These are phyloP conservation scores for Hemaris fuciformis DNA, from an alignment of 2,888 invertebrate species.

Conservation along the genomic window DNA sequence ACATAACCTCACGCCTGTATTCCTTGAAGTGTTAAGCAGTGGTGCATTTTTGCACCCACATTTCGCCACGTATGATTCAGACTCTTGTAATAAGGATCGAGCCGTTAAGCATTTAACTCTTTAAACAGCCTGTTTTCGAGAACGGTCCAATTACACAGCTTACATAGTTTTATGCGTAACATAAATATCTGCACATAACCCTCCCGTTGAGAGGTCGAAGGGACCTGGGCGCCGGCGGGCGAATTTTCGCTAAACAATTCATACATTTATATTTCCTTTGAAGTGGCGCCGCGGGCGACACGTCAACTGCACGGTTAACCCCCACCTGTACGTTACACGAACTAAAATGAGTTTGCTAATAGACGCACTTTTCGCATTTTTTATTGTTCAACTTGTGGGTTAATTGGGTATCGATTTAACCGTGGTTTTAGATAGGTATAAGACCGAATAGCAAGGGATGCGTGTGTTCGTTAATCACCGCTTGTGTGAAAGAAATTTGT, in stretches of 20 bases:
- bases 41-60: too few relatives aligned
- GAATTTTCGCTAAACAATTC: conserved; percentile 75
- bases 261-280: conserved; percentile 78
- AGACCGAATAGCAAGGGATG: not conserved
- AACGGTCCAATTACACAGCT: too few relatives aligned
- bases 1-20: too few relatives aligned
- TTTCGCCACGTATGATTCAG: too few relatives aligned
- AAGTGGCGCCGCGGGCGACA: conserved; percentile 70
- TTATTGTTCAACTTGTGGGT: not conserved
- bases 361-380: conserved; percentile 6
- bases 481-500: too few relatives aligned
- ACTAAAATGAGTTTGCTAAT: conserved; percentile 52
- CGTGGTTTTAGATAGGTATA: not conserved
- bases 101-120: not conserved
- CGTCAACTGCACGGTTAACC: conserved; percentile 73
- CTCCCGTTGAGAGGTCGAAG: conserved; percentile 46
- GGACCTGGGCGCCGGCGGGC: conserved; percentile 51
- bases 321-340: conserved; percentile 65
- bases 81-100: too few relatives aligned
- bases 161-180: not conserved
- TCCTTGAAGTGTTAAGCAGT: too few relatives aligned
- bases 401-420: not conserved
- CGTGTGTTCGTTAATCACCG: too few relatives aligned
- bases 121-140: not conserved
- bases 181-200: conserved; percentile 36